These are phyloP conservation scores for Triplophysa tibetana DNA, from an alignment of 2,113 vertebrate species.

Conservation along the genomic window DNA sequence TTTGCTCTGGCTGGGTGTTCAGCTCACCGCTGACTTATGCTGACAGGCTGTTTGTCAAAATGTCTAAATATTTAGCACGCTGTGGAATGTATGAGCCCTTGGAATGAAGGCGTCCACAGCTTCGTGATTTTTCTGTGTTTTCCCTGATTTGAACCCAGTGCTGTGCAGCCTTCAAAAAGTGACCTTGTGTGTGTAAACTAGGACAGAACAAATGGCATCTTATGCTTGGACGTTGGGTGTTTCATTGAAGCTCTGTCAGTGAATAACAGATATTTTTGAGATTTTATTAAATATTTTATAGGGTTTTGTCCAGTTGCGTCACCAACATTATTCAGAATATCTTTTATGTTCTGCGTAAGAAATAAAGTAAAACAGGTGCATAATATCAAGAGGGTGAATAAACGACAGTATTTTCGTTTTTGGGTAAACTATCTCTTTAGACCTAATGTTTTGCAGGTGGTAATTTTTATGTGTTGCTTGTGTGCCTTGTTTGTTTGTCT, in stretches of 20 bases:
- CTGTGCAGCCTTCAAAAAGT: neutral
- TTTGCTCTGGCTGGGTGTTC: constrained; percentile 52
- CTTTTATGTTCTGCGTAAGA: too few species aligned
- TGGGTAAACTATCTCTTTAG: too few species aligned
- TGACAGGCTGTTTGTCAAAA: constrained; percentile 71
- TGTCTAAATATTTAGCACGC: constrained; percentile 64
- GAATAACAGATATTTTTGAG: neutral
- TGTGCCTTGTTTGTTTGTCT: too few species aligned
- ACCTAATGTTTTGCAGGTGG: too few species aligned
- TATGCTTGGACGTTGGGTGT: neutral
- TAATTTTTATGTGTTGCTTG: neutral
- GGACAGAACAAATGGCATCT: neutral
- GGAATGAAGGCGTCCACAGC: constrained; percentile 42
- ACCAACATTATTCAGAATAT: too few species aligned
- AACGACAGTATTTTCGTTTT: too few species aligned
- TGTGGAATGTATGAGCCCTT: constrained; percentile 56
- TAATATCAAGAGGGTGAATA: too few species aligned
- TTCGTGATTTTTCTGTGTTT: constrained; percentile 21
- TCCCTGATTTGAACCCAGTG: constrained; percentile 17
- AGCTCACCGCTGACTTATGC: constrained; percentile 54
- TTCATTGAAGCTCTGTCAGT: neutral
- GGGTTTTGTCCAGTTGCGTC: too few species aligned
- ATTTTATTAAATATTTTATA: too few species aligned
- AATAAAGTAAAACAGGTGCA: too few species aligned
- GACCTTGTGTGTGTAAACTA: constrained; percentile 13